phyloP scores from a whole-genome alignment of 2,888 invertebrate genomes.

The Amphipyra tragopoginis region DNA sequence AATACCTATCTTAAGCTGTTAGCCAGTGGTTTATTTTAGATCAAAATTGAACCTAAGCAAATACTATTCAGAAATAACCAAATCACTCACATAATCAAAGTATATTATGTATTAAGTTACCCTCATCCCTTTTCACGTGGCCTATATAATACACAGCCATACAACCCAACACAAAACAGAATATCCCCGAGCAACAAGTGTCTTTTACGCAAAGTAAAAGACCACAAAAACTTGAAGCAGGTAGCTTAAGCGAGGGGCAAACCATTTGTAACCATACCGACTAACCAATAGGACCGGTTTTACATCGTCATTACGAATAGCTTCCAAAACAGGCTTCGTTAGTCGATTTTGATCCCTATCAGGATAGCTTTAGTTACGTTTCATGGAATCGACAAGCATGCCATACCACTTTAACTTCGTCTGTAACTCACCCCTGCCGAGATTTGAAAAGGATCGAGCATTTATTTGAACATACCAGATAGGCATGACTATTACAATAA shows the following conservation, averaged over 20 bases:
- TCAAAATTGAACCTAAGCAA: too few relatives aligned
- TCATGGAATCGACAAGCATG: constrained; percentile 44
- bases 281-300: constrained; percentile 81
- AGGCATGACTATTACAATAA: constrained; percentile 43
- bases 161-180: constrained; percentile 73
- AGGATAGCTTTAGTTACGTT: constrained; percentile 55
- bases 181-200: constrained; percentile 87
- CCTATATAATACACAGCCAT: constrained; percentile 45
- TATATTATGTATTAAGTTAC: constrained; percentile 20
- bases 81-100: too few relatives aligned
- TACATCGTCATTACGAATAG: constrained; percentile 68
- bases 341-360: constrained; percentile 76
- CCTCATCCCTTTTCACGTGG: constrained; percentile 49
- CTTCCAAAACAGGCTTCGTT: constrained; percentile 64
- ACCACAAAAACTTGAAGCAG: constrained; percentile 85
- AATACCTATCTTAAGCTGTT: too few relatives aligned
- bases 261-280: constrained; percentile 79
- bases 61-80: too few relatives aligned
- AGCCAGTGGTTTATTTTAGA: too few relatives aligned
- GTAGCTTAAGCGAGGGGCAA: constrained; percentile 75
- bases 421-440: constrained; percentile 80
- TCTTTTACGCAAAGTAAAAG: constrained; percentile 84
- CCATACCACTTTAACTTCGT: constrained; percentile 69
- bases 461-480: constrained; percentile 57
- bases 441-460: constrained; percentile 79